These are phyloP conservation scores for Pegea sp. DNA, from an alignment of 23 tunicate species.

Conservation along the genomic window DNA sequence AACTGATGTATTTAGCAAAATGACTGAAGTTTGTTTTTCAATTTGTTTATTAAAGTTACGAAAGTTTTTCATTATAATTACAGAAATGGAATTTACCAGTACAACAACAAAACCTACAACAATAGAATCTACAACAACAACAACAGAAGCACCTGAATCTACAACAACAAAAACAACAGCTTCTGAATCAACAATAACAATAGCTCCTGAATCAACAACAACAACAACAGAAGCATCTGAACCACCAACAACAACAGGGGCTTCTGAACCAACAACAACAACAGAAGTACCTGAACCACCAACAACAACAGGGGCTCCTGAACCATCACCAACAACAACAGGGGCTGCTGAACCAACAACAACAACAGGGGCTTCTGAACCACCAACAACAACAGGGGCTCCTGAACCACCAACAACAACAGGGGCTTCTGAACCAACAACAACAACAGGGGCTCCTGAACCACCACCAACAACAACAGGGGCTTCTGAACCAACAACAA, in stretches of 20 bases:
- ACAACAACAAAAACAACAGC: conserved; percentile 1
- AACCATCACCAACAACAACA: not conserved
- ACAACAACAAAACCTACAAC: conserved; percentile 5
- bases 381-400: not conserved
- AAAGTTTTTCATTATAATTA: too few relatives aligned
- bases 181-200: too few relatives aligned
- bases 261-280: not conserved
- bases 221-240: not conserved
- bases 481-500: too few relatives aligned
- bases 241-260: conserved; percentile 4
- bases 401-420: not conserved
- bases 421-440: not conserved
- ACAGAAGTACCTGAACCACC: not conserved
- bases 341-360: not conserved
- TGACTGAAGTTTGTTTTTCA: too few relatives aligned
- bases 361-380: not conserved
- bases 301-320: not conserved
- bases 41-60: too few relatives aligned
- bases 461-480: not conserved
- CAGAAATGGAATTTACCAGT: too few relatives aligned
- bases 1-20: too few relatives aligned
- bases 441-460: conserved; percentile 4
- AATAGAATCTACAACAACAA: not conserved
- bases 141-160: not conserved
- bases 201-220: not conserved